phyloP scores from a whole-genome alignment of 2,797 vertebrate species.

The Scomberomorus guttatus region DNA sequence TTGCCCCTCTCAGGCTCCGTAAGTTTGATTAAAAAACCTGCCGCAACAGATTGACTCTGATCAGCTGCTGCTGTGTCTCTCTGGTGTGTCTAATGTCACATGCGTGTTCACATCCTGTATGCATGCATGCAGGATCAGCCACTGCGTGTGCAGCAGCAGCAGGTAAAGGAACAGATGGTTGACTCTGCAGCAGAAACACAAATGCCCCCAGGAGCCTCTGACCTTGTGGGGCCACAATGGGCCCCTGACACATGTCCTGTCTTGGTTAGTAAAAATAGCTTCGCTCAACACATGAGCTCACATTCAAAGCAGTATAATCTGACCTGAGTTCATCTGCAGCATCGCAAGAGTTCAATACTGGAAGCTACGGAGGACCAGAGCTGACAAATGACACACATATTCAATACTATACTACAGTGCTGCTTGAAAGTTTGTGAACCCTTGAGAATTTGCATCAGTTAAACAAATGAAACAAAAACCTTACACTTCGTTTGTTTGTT shows the following conservation, averaged over 20 bases:
- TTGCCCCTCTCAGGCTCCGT: too few relatives aligned
- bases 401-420: too few relatives aligned
- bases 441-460: too few relatives aligned
- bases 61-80: neutral
- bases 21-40: too few relatives aligned
- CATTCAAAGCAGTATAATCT: neutral
- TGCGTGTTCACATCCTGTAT: neutral
- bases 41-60: too few relatives aligned
- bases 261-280: constrained; percentile 6
- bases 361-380: too few relatives aligned
- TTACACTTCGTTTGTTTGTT: too few relatives aligned
- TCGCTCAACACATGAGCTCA: neutral
- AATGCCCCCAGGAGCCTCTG: neutral
- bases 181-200: neutral
- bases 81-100: neutral
- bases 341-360: too few relatives aligned
- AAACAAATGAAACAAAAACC: too few relatives aligned
- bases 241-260: neutral
- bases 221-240: neutral
- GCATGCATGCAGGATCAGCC: neutral
- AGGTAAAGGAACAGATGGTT: constrained; percentile 3
- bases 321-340: constrained; percentile 1
- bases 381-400: too few relatives aligned
- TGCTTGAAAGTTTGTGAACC: too few relatives aligned
- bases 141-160: neutral